Conservation (phyloP, 2,888 invertebrate genomes). For the Campaea margaritaria region DNA sequence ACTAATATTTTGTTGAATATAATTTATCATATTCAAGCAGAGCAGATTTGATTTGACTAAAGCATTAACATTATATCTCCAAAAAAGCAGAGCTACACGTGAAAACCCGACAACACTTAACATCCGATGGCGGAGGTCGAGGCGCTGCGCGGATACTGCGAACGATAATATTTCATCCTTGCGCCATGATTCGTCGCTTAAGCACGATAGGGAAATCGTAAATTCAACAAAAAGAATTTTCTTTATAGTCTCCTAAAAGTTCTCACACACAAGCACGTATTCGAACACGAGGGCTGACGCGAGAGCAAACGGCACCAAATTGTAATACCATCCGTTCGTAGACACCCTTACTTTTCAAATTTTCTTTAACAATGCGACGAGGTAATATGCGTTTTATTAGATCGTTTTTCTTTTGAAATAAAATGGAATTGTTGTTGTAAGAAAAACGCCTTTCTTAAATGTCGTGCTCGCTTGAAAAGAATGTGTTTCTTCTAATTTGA, state of each 20-base stretch:
- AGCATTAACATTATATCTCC: constrained; percentile 40
- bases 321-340: constrained; percentile 73
- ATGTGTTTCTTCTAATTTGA: constrained; percentile 39
- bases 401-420: constrained; percentile 70
- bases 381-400: constrained; percentile 77
- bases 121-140: constrained; percentile 45
- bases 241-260: constrained; percentile 77
- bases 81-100: constrained; percentile 39
- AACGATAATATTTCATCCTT: constrained; percentile 75
- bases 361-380: constrained; percentile 72
- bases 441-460: constrained; percentile 49
- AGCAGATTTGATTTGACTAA: constrained; percentile 36
- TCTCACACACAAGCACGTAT: constrained; percentile 72
- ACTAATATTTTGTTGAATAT: neutral
- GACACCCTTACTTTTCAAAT: constrained; percentile 72
- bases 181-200: constrained; percentile 79
- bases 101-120: constrained; percentile 52
- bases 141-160: constrained; percentile 55
- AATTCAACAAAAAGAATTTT: constrained; percentile 77
- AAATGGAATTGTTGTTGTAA: constrained; percentile 66
- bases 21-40: constrained; percentile 17
- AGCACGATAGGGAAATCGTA: constrained; percentile 80
- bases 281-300: constrained; percentile 64
- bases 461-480: constrained; percentile 38
- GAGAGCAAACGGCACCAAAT: constrained; percentile 72